phyloP scores from a whole-genome alignment of 2,797 vertebrate species.

The Phataginus tetradactyla region DNA sequence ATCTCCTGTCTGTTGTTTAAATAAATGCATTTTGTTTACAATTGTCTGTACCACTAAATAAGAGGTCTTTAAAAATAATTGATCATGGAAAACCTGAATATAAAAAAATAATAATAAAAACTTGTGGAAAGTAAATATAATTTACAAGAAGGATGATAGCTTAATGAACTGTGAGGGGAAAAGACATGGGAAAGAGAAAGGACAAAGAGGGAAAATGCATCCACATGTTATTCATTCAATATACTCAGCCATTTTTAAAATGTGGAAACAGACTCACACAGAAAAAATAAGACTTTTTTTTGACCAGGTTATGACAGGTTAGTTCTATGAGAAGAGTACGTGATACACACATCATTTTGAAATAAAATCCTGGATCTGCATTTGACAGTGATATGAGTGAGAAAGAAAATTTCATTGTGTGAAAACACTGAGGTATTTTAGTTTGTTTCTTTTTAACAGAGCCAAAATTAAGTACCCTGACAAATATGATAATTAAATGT shows the following conservation, averaged over 20 bases:
- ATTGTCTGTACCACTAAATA: slow-evolving; percentile 54
- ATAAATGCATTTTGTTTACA: slow-evolving; percentile 75
- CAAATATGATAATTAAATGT: slow-evolving; percentile 37
- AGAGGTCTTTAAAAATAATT: slow-evolving; percentile 72
- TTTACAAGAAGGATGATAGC: neutral
- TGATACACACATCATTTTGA: neutral
- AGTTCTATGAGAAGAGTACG: neutral
- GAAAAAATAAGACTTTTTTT: neutral
- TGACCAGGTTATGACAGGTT: neutral
- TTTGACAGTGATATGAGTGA: neutral
- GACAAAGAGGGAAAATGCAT: neutral
- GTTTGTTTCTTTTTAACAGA: neutral
- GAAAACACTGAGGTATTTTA: neutral
- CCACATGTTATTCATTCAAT: neutral
- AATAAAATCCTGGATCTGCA: neutral
- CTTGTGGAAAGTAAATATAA: slow-evolving; percentile 25
- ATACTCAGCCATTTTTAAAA: neutral
- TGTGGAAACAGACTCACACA: neutral
- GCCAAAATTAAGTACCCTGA: neutral
- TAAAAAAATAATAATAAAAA: slow-evolving; percentile 32
- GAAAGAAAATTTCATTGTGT: neutral
- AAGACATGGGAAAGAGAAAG: neutral
- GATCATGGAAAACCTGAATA: slow-evolving; percentile 26
- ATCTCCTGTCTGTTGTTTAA: slow-evolving; percentile 78
- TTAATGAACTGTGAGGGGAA: neutral